Base-by-base conservation (phyloP, 2,113 vertebrate genomes). In the Heterotis niloticus region DNA sequence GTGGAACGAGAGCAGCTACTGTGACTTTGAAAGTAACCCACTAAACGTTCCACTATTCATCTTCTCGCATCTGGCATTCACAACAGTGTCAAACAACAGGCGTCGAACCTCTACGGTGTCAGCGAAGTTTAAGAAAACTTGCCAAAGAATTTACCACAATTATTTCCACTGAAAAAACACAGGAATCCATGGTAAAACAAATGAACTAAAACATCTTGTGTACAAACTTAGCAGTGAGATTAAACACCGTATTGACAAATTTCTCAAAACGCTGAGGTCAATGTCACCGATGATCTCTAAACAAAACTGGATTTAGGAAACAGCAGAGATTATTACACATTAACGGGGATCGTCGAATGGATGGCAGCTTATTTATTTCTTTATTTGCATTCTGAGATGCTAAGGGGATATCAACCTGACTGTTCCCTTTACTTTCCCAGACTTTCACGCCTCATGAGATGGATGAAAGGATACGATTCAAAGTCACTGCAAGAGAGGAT, bases 391-490 rank as follows among this genome's bases (percentile, higher is more conserved):
- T 10, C 34, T 14, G 51, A 73, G 5, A 54, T 44, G 34, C n/a
- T 5, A 13, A 62, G 60, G 20, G 18, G 14, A 64, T 59, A 28
- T 29, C 34, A 76, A 71, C 51, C 66, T 60, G 59, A 68, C 74
- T 29, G 79, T 79, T 81, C 52, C 77, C 69, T 82, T 68, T 0
- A 59, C 0, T 57, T 78, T 80, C 59, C 85, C 81, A 51, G 84
- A 57, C 57, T 88, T 75, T 64, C 74, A 34, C 12, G 65, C 79
- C 78, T 86, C 78, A 90, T 86, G 82, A 82, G 67, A 44, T 82
- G 76, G 85, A 83, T 85, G 68, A 90, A 91, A 86, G 70, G 69
- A 81, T 89, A 85, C 88, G 65, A 88, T 86, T 83, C 80, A 73
- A 83, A 89, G 85, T 83, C 85, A 86, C 75, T 60, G 80, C 44